Base-by-base conservation (phyloP, 2,797 vertebrate species). In the Microcaecilia unicolor region DNA sequence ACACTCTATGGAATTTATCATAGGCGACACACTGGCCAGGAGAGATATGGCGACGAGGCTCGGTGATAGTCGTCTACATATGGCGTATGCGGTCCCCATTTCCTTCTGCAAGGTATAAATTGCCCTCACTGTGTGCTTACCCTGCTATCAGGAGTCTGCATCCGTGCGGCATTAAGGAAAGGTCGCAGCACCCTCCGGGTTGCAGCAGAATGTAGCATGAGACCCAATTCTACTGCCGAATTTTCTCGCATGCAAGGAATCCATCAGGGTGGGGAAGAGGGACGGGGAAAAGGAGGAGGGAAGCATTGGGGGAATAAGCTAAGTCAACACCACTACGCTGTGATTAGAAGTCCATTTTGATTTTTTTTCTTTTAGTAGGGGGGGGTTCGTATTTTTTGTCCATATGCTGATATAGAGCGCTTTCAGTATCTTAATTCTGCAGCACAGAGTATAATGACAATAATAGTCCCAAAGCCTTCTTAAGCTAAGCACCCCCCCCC, bases 351-450 rank as follows among this genome's bases (percentile, higher is more conserved):
- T 72, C 64, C 43, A 42, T 55, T 65, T 73, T n/a, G n/a, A n/a
- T n/a, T n/a, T n/a, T n/a, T n/a, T n/a, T n/a, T n/a, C n/a, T n/a
- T n/a, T n/a, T n/a, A n/a, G n/a, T n/a, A n/a, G n/a, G n/a, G n/a
- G n/a, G n/a, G n/a, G n/a, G 20, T 61, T 56, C 52, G 70, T 59
- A 19, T 72, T 55, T 62, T 57, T 57, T 56, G 64, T 67, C 61
- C 59, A 69, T 67, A 74, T 70, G 65, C 77, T 73, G 68, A 58
- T 73, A 71, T 70, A 44, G 76, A 71, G 67, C 64, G 77, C 72
- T 81, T 77, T 76, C 70, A 71, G 43, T 84, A 85, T 84, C 82
- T 84, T 78, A 62, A 73, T 80, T 82, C 81, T 85, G 77, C 82
- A 85, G 83, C 81, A 81, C 72, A 76, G 69, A 76, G 74, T 67